These are phyloP conservation scores for Cosmia pyralina DNA, from an alignment of 2,888 invertebrate species.

Conservation along the genomic window DNA sequence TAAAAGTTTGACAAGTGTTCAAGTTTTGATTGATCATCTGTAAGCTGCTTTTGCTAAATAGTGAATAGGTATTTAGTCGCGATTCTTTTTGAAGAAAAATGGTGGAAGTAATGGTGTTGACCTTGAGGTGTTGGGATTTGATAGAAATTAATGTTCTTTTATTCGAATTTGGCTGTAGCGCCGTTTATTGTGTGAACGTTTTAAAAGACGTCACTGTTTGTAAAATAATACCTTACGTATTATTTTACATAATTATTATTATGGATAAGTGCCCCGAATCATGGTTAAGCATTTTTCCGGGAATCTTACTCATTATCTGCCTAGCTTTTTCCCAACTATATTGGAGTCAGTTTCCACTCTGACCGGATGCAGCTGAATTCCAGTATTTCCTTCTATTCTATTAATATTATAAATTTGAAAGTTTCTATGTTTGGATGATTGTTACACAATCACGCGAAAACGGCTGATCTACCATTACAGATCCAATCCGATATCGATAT, in stretches of 20 bases:
- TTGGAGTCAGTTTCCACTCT: no score
- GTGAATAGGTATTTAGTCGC: conserved; percentile 22
- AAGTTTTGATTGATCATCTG: conserved; percentile 49
- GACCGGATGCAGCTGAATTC: no score
- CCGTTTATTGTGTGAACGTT: not conserved
- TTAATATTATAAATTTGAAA: no score
- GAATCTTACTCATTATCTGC: no score
- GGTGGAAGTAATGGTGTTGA: conserved; percentile 10
- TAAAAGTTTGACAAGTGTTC: conserved; percentile 53
- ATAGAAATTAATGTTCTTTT: conserved; percentile 28
- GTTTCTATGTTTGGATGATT: no score
- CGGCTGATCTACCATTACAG: no score
- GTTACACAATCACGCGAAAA: no score
- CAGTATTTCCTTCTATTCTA: no score
- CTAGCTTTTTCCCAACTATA: no score
- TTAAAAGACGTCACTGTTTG: not conserved
- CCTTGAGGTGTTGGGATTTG: conserved; percentile 30
- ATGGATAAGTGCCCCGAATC: no score
- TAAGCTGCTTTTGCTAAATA: conserved; percentile 31
- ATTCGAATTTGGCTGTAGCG: not conserved
- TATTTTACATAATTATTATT: not conserved
- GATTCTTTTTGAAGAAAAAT: conserved; percentile 26
- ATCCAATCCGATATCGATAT: no score
- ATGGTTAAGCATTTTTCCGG: no score
- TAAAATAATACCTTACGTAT: not conserved